Base-by-base conservation (phyloP, 2,888 invertebrate species). In the Amphipyra berbera region DNA sequence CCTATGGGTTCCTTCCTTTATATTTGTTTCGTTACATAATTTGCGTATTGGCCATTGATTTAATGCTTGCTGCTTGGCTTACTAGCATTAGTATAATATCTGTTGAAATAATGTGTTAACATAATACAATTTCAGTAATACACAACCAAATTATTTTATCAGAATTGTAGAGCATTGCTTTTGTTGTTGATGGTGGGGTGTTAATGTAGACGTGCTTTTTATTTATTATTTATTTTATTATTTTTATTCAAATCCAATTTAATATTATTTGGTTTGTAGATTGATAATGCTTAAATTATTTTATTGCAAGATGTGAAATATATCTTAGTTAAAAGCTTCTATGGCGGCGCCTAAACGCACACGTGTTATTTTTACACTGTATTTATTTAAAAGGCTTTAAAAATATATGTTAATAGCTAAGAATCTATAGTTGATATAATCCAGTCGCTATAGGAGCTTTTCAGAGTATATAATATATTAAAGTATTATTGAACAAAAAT, bases 11-110 rank as follows among this genome's bases (percentile, higher is more conserved):
- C 91, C 91, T 73, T 27, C 88, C 91, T 90, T 81, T 92, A 86
- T 87, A 84, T 90, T 92, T 85, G 78, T 83, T 88, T 90, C 82
- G 79, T 89, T 83, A 69, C 79, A 82, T 93, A 68, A 82, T 91
- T 94, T 90, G 93, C 92, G 82, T 86, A 83, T 82, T 76, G 74
- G 79, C 71, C 58, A 62, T 83, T 85, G 83, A 67, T 77, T 87
- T 79, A 61, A 53, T 64, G 83, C 83, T 79, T 76, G 52, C 61
- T 82, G 92, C 92, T 91, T 88, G 81, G 87, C 88, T 86, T 84
- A 82, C 76, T 87, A 85, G 88, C 69, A 68, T 68, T 45, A 30
- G 27, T 61, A 40, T 50, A 54, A 13, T 44, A 57, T 78, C 79
- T 85, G 82, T 82, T 83, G 85, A 86, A 88, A 88, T 89, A 84